Base-by-base conservation (phyloP, 2,797 vertebrate species). In the Linurgus olivaceus region DNA sequence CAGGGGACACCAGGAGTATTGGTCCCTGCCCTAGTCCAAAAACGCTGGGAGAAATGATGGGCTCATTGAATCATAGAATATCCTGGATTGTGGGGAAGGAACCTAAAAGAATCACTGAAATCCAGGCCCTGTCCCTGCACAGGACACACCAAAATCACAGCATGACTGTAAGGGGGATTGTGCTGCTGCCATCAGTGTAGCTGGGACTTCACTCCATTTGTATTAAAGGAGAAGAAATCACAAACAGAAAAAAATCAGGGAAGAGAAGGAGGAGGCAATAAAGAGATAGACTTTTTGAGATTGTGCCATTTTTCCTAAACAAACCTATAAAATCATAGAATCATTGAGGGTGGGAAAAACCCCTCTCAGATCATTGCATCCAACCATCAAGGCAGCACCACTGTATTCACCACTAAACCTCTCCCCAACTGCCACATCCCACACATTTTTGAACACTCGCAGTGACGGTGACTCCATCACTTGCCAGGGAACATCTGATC, bases 111-210 rank as follows among this genome's bases (percentile, higher is more conserved):
- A 14, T 14, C 58, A 23, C 16, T 40, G 33, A 35, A 52, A 15
- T 19, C 21, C 58, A 58, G 5, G 3, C 35, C 33, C 25, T 71
- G 33, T 17, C 15, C 20, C 58, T 65, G 21, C 29, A 38, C 20
- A 29, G 37, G 17, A 9, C 17, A 31, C 14, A 11, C 8, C 38
- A 58, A 5, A 8, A 35, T 8, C 15, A 28, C 51, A 35, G 7
- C 29, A 5, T 12, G 68, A 67, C 21, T 1, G 1, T 3, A 35
- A 57, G 2, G 5, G 13, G 7, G 6, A n/a, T n/a, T 52, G 7
- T 29, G 37, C 6, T 57, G 20, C 38, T 77, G 47, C 18, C 23
- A 35, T 82, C 54, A 20, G 7, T 11, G 18, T 4, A 50, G 17
- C 7, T 47, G 72, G 17, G 19, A 58, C 68, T 70, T 84, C 33